Base-by-base conservation (phyloP, 2,888 invertebrate species). In the Drosophila phalerata region DNA sequence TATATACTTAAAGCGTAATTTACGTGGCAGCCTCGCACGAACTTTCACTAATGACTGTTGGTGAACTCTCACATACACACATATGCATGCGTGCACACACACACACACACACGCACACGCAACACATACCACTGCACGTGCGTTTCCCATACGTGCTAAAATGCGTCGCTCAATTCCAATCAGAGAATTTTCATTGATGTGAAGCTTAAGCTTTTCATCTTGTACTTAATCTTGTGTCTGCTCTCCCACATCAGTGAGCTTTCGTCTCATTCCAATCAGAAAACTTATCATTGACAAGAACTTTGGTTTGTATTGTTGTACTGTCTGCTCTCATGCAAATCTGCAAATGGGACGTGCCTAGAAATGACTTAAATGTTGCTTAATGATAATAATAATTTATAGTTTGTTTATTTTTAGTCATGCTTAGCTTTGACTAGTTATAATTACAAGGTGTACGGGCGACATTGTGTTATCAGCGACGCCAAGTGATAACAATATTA, bases 11-110 rank as follows among this genome's bases (percentile, higher is more conserved):
- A 74, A 52, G 49, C 63, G 64, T 79, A 74, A 79, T 87, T 75
- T 84, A 84, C 89, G 84, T 88, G 84, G 84, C 81, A 81, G 48
- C 68, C 45, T 56, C 37, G 42, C 53, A 68, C 80, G 79, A 90
- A 88, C 88, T 88, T 88, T 88, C 88, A 88, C 88, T 88, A 90
- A 90, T 88, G 90, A 88, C 90, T 89, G 75, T 79, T 74, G 81
- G 48, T 89, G 90, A 81, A 87, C 89, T 84, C 84, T 80, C 68
- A 55, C 58, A 71, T 42, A 60, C 57, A 52, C 42, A 45, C 57
- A 52, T 45, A 45, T 34, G 56, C 37, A 47, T 57, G 55, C 17
- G 43, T 40, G 48, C 57, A 57, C 17, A 45, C 51, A n/a, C 63
- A 47, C 32, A 55, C 68, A 42, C 57, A 57, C 17, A 45, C 51